phyloP scores from a whole-genome alignment of 2,797 vertebrate genomes.

The Decapterus maruadsi region DNA sequence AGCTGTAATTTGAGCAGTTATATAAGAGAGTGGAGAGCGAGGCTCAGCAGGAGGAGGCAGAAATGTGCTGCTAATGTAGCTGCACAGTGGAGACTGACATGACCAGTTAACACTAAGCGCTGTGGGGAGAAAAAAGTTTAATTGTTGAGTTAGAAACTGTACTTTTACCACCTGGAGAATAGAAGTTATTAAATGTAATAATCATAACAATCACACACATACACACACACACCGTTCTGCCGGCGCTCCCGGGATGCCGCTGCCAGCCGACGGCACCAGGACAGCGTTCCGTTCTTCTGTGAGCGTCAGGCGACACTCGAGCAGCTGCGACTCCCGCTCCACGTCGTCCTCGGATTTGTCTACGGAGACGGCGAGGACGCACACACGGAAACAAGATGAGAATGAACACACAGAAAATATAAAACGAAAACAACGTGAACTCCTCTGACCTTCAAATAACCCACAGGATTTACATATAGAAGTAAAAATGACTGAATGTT shows the following conservation, averaged over 20 bases:
- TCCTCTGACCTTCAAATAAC: no score
- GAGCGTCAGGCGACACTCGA: slow-evolving; percentile 94
- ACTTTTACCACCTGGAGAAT: neutral
- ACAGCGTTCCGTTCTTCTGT: slow-evolving; percentile 96
- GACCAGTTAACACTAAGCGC: neutral
- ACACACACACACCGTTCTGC: slow-evolving; percentile 88
- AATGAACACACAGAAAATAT: neutral
- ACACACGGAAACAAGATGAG: neutral
- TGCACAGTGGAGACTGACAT: neutral
- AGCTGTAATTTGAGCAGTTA: neutral
- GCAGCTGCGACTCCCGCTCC: slow-evolving; percentile 93
- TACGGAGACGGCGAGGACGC: slow-evolving; percentile 46
- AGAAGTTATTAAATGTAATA: neutral
- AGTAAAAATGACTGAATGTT: no score
- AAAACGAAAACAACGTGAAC: no score
- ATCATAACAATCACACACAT: slow-evolving; percentile 52
- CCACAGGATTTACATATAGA: no score
- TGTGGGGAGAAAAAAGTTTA: neutral
- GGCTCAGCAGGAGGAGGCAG: no score
- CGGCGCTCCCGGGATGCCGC: slow-evolving; percentile 95
- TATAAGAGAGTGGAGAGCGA: neutral
- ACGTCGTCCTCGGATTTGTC: slow-evolving; percentile 96
- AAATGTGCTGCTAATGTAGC: neutral
- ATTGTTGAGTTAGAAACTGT: neutral
- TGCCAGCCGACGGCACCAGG: slow-evolving; percentile 95